Base-by-base conservation (phyloP, 1,140 invertebrate species). In the Chironomus striatipennis region DNA sequence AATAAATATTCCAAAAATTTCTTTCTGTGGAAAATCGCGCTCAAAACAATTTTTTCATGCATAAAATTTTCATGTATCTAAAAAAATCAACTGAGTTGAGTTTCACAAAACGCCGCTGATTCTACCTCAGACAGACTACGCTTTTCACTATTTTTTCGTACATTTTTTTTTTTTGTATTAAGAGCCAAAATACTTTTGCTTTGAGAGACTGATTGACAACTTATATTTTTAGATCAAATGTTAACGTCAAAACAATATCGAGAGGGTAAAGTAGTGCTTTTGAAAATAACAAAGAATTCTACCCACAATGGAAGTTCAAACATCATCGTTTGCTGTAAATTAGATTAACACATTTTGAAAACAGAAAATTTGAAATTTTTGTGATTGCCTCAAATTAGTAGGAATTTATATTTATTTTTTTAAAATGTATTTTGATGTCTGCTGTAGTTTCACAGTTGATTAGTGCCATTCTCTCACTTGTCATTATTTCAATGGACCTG, bases 151-250 rank as follows among this genome's bases (percentile, higher is more conserved):
- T 34, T 34, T 34, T 34, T 34, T 34, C n/a, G n/a, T n/a, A n/a
- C n/a, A n/a, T n/a, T n/a, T n/a, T n/a, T n/a, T n/a, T n/a, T n/a
- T n/a, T n/a, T n/a, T n/a, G n/a, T 34, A 34, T 34, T 34, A 34
- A 34, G 2, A 5, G 24, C 24, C 24, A 5, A 34, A 34, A 34
- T 12, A 57, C n/a, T 8, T n/a, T 57, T 57, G 47, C 9, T 57
- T 57, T 57, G 9, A n/a, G n/a, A n/a, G n/a, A 70, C 7, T 70
- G 65, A 70, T 20, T 70, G 65, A 70, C 65, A 70, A 70, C 65
- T 70, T 70, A 70, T 70, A 20, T 70, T 34, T 21, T 18, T 9
- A 20, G 65, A 18, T 20, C 65, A 70, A 12, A 57, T 57, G 65
- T 70, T 70, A 20, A 18, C 18, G 47, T 57, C 47, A 57, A 57